Conservation (phyloP, 30 jellyfish, hydroid and myxozoan species). For the Chrysaora quinquecirrha region DNA sequence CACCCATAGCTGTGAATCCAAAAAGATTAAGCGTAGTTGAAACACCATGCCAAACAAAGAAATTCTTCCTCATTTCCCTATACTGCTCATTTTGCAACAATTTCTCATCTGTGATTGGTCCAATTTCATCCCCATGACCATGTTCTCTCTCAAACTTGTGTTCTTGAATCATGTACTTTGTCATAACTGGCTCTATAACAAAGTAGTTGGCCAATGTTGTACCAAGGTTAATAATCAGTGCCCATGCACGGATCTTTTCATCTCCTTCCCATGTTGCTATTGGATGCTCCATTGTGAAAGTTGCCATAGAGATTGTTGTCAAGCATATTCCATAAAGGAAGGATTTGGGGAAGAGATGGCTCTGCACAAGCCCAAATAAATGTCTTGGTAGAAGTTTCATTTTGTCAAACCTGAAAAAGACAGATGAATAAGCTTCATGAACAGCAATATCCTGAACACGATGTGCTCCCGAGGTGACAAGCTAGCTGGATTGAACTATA, state of each 20-base stretch:
- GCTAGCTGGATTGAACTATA: not conserved
- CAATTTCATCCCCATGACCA: constrained; percentile 81
- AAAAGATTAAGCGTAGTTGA: constrained; percentile 63
- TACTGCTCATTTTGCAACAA: constrained; percentile 62
- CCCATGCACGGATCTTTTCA: constrained; percentile 33
- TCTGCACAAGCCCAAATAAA: constrained; percentile 74
- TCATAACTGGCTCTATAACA: constrained; percentile 54
- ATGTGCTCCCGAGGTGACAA: not conserved
- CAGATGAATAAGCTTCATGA: no score
- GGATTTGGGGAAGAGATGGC: constrained; percentile 61
- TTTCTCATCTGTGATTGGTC: constrained; percentile 51
- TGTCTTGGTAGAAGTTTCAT: constrained; percentile 78
- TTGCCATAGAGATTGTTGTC: constrained; percentile 32
- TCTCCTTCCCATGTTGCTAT: constrained; percentile 51
- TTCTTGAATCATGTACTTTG: constrained; percentile 27
- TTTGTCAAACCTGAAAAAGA: no score
- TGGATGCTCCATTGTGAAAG: constrained; percentile 58
- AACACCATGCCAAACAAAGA: constrained; percentile 60
- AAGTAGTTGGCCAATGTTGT: constrained; percentile 45
- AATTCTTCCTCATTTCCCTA: constrained; percentile 50
- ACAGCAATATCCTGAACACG: not conserved
- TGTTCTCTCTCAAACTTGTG: constrained; percentile 73
- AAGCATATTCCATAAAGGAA: constrained; percentile 64
- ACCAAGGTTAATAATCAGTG: constrained; percentile 35
- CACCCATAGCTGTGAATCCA: constrained; percentile 54